A percentile compares a stretch with the other conserved stretches of the same genome.
phyloP scores from a whole-genome alignment of 1,140 invertebrate genomes.

The Megalonaias nervosa region DNA sequence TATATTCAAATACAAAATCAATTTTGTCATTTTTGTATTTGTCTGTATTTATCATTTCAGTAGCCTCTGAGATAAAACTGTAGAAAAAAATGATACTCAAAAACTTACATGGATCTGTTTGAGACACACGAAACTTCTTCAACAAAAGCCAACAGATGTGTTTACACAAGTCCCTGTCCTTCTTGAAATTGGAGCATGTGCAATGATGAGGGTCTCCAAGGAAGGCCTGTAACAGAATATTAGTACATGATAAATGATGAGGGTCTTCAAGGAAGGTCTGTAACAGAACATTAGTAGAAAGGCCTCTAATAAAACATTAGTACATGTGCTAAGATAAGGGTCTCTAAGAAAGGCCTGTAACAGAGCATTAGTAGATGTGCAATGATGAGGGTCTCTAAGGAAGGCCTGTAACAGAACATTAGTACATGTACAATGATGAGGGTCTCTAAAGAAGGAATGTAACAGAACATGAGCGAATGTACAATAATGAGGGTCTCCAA shows the following conservation, averaged over 20 bases:
- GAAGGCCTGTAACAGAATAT: constrained; percentile 52
- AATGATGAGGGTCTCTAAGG: constrained; percentile 67
- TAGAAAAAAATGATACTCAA: not conserved
- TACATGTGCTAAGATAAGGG: constrained; percentile 63
- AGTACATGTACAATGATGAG: constrained; percentile 67
- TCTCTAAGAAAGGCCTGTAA: constrained; percentile 47
- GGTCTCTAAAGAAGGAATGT: constrained; percentile 67
- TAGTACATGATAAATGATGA: constrained; percentile 66
- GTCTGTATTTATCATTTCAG: too few species aligned
- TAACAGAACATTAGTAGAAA: constrained; percentile 27
- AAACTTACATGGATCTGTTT: constrained; percentile 65
- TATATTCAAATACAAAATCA: too few species aligned
- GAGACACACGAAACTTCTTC: constrained; percentile 67
- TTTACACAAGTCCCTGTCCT: constrained; percentile 70
- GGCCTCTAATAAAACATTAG: too few species aligned
- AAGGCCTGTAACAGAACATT: constrained; percentile 53
- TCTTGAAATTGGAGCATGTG: constrained; percentile 67
- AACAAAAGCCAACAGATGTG: constrained; percentile 71
- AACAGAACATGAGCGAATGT: constrained; percentile 47
- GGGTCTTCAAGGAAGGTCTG: constrained; percentile 67
- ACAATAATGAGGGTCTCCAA: constrained; percentile 68
- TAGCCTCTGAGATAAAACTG: too few species aligned
- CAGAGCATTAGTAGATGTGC: constrained; percentile 58
- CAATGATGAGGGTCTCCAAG: constrained; percentile 68
- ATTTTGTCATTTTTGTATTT: too few species aligned